Base-by-base conservation (phyloP, 92 coral and sea anemone species). In the Porites evermanni region DNA sequence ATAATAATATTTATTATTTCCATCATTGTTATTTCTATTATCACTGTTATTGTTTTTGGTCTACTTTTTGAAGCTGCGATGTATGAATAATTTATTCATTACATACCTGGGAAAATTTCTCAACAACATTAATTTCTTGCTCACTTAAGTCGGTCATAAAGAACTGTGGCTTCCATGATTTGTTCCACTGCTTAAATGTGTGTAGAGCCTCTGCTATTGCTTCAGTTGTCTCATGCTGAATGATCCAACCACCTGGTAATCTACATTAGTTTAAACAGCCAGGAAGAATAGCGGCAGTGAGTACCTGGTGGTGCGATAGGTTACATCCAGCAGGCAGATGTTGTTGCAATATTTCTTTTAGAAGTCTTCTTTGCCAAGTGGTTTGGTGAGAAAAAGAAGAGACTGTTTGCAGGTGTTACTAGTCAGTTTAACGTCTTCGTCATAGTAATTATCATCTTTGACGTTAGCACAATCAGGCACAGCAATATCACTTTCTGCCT, bases 201-300 rank as follows among this genome's bases (percentile, higher is more conserved):
- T 23, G 38, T 12, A 91, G 90, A 3, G 94, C 92, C 56, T 91
- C 92, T 51, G 67, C 71, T 1, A 91, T 91, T 53, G 84, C 75
- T 8, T 79, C 85, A 20, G 84, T 80, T 9, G 87, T 72, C 64
- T 91, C 94, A 66, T 80, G 53, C 50, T 89, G 92, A 3, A 89
- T 5, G 84, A 89, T 0, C 76, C 91, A 6, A 92, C 88, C 72
- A 89, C 86, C 56, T 85, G 92, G 61, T 89, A 92, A 12, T 84
- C 88, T 10, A 88, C 94, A 84, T 91, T 88, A 8, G 94, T 91
- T 78, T 81, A 88, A 19, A 92, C 95, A 4, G 83, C 92, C 2
- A 92, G 72, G 79, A 89, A 85, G 58, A 92, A 89, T 53, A 92
- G 79, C 12, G 95, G 95, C 18, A 92, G 85, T 21, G 90, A 75